Evolutionary conservation across 2,888 invertebrate species (phyloP).

Genomic region (Agrotis segetum): DNA sequence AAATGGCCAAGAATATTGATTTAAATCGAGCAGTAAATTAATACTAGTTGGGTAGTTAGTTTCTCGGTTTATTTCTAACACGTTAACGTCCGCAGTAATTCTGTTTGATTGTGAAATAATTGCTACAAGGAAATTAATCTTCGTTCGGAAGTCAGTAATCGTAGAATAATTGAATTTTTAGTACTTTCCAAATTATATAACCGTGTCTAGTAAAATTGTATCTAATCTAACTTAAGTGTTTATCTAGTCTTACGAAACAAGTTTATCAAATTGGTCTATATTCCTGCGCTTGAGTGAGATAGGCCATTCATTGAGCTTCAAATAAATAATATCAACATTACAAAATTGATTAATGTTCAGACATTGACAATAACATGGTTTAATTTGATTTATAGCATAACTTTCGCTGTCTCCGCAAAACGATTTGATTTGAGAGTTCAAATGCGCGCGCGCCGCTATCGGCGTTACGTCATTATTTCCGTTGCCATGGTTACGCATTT

Average conservation of each 20-base stretch:
- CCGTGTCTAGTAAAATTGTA: constrained; percentile 21
- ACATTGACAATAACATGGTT: constrained; percentile 77
- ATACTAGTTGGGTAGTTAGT: not conserved
- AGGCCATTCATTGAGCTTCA: constrained; percentile 55
- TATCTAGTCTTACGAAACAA: constrained; percentile 47
- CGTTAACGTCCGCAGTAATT: not conserved
- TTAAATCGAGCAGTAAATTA: not conserved
- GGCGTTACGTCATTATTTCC: constrained; percentile 61
- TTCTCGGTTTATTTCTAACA: not conserved
- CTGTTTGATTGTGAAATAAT: constrained; percentile 3
- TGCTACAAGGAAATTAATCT: constrained; percentile 2
- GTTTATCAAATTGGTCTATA: constrained; percentile 47
- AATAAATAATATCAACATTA: constrained; percentile 64
- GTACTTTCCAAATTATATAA: constrained; percentile 58
- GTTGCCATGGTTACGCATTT: constrained; percentile 57
- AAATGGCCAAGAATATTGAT: not conserved
- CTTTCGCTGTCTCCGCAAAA: constrained; percentile 83
- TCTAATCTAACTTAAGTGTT: constrained; percentile 39
- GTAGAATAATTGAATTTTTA: constrained; percentile 11
- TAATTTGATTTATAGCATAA: constrained; percentile 83
- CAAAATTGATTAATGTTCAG: constrained; percentile 74
- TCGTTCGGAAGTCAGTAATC: constrained; percentile 24
- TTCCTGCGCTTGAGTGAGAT: constrained; percentile 54
- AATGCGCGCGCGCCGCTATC: constrained; percentile 69
- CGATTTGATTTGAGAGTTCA: constrained; percentile 80